phyloP scores from a whole-genome alignment of 2,797 vertebrate genomes.

The Poeciliopsis presidionis region DNA sequence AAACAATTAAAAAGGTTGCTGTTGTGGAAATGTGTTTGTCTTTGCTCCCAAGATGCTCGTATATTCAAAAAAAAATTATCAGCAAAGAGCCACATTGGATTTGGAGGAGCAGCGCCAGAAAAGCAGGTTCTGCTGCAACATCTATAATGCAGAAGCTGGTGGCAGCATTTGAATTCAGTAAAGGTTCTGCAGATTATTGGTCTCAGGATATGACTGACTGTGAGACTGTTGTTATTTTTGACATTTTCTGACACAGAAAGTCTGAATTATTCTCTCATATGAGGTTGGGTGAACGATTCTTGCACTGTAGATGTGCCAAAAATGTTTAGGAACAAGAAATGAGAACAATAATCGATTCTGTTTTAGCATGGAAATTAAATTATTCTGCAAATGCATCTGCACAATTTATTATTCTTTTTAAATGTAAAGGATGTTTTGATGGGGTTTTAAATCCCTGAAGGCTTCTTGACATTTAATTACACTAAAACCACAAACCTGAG shows the following conservation, averaged over 20 bases:
- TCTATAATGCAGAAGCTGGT: slow-evolving; percentile 9
- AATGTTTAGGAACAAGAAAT: neutral
- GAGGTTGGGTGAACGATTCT: neutral
- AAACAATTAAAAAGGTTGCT: neutral
- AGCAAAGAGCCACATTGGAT: slow-evolving; percentile 12
- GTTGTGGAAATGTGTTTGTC: neutral
- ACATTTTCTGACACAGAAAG: slow-evolving; percentile 1
- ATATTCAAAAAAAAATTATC: neutral
- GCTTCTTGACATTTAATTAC: neutral
- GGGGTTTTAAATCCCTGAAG: neutral
- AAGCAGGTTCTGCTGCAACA: neutral
- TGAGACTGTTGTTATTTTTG: slow-evolving; percentile 12
- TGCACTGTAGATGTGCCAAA: neutral
- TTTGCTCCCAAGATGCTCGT: neutral
- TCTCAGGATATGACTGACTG: neutral
- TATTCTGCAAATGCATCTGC: neutral
- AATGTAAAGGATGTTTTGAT: neutral
- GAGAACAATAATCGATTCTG: neutral
- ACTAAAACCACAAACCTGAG: neutral
- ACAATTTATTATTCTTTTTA: neutral
- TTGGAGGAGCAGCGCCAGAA: slow-evolving; percentile 1
- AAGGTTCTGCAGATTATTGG: neutral
- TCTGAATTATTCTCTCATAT: neutral
- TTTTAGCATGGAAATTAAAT: neutral
- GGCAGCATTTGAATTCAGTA: slow-evolving; percentile 2